Base-by-base conservation (phyloP, 2,113 vertebrate species). In the Sceloporus tristichus region DNA sequence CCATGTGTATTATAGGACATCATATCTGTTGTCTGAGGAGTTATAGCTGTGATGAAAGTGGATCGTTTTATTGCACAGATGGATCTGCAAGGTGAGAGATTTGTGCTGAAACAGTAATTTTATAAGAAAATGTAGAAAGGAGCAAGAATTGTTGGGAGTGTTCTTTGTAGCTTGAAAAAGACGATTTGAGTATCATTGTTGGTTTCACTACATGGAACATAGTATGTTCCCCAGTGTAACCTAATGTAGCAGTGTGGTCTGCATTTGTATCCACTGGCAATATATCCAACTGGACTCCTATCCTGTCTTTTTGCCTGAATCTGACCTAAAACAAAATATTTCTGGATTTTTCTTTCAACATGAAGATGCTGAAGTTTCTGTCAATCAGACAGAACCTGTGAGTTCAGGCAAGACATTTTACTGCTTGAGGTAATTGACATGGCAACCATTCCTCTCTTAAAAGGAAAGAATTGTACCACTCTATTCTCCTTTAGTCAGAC, bases 11-110 rank as follows among this genome's bases (percentile, higher is more conserved):
- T 62, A 10, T 48, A 54, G 75, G 38, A n/a, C 6, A 42, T 70
- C 86, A 23, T 56, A 38, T 79, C 56, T 92, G 9, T 82, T 90
- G 34, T 40, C 79, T 82, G 85, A 90, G 13, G 29, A 91, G 34
- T 65, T 79, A 54, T 0, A 78, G 1, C 1, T 71, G 14, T 65
- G 16, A 70, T 40, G 59, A 88, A 88, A 38, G 1, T 9, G 10
- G n/a, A 6, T 1, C 34, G 65, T 11, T 78, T 88, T 71, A 84
- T 59, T 87, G 62, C 40, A 83, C 38, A 66, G 21, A 18, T 16
- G 77, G 84, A 76, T 85, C 29, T 38, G 78, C 84, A 75, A 68
- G 14, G 29, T 83, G 65, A 71, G 84, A 40, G 3, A 70, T 11
- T 88, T 76, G 13, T 84, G 42, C 42, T 70, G 59, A 88, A 88